Conservation (phyloP, 2,113 vertebrate species). For the Cyanocitta stelleri region DNA sequence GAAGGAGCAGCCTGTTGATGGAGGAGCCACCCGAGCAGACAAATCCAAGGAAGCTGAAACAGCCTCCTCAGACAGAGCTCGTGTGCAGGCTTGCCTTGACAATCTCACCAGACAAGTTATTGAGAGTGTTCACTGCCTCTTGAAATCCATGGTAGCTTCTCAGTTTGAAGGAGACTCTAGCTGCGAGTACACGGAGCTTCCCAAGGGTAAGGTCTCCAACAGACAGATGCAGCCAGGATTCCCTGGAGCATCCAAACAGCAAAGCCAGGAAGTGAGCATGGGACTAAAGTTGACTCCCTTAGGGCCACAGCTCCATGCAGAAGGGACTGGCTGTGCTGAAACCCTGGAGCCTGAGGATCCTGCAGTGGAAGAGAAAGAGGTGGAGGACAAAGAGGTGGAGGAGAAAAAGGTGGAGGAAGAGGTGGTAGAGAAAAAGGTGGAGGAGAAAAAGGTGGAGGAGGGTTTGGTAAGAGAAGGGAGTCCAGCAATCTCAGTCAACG, state of each 20-base stretch:
- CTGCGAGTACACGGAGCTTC: neutral
- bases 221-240: neutral
- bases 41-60: neutral
- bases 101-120: neutral
- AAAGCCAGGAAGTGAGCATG: neutral
- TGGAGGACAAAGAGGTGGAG: no score
- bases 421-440: no score
- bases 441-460: neutral
- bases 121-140: neutral
- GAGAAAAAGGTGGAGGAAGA: no score
- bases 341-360: neutral
- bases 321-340: neutral
- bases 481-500: neutral
- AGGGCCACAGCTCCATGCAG: neutral
- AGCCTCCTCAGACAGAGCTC: no score
- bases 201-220: neutral
- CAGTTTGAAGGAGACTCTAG: neutral
- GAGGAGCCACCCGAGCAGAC: neutral
- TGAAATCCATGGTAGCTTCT: neutral
- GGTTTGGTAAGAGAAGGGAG: neutral
- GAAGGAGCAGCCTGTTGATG: neutral
- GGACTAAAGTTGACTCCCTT: neutral
- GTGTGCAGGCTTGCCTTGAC: rapidly evolving
- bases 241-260: neutral
- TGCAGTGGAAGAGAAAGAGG: neutral